Base-by-base conservation (phyloP, 2,888 invertebrate species). In the Protophormia terraenovae region DNA sequence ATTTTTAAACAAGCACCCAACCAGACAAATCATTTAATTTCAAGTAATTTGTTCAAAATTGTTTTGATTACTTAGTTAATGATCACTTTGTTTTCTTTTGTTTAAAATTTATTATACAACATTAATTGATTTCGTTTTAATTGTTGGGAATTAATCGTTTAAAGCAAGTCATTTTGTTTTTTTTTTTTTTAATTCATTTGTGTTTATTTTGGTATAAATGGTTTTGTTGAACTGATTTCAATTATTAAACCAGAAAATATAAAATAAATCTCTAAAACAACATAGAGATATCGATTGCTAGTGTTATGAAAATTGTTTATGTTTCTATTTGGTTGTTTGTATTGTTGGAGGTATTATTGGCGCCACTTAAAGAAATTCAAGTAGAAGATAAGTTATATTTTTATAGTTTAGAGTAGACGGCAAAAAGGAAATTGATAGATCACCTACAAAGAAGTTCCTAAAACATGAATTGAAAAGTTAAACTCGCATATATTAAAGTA, bases 331-430 rank as follows among this genome's bases (percentile, higher is more conserved):
- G 60, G 14, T 53, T 53, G 41, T 55, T 72, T 5, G 16, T 22
- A 14, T 10, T 53, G 27, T 14, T 16, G 14, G 7, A 10, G 14
- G 2, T 24, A 29, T 45, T 55, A 16, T 4, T 79, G 71, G 71
- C 71, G 79, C 78, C 62, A 62, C 19, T 10, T 50, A 24, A 69
- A 38, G 69, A 50, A 62, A 47, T 76, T 41, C 16, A 60, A 53
- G 47, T 69, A 69, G 47, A n/a, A 29, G 38, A n/a, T 3, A 1
- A n/a, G n/a, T n/a, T n/a, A n/a, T n/a, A n/a, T 19, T 12, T 41
- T 27, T 75, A 27, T 24, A 29, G 32, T 58, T 32, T 38, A 64
- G 7, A 38, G 7, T 24, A 29, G 38, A 10, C 16, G 58, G 41
- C 14, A 58, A 27, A 14, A 41, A n/a, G 29, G 19, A 41, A 27